These are phyloP conservation scores for Plagodis pulveraria DNA, from an alignment of 2,888 invertebrate genomes.

Conservation along the genomic window DNA sequence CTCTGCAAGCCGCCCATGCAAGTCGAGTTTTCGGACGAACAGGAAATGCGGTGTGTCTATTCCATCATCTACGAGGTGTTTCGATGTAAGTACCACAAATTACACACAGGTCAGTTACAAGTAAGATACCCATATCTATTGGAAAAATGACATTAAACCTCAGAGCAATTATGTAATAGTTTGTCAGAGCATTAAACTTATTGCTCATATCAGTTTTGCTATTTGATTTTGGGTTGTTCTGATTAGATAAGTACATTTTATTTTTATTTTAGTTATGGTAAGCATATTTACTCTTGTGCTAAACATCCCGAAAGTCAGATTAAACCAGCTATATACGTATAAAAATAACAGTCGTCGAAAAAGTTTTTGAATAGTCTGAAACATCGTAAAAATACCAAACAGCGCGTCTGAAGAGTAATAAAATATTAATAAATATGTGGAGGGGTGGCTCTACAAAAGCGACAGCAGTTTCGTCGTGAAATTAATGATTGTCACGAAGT, in stretches of 20 bases:
- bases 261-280: too few relatives aligned
- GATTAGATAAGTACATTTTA: too few relatives aligned
- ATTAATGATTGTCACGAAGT: slow-evolving; percentile 47
- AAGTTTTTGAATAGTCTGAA: slow-evolving; percentile 15
- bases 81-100: slow-evolving; percentile 84
- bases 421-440: slow-evolving; percentile 36
- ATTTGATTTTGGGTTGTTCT: too few relatives aligned
- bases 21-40: slow-evolving; percentile 86
- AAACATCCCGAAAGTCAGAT: slow-evolving; percentile 5
- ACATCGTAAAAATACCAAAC: slow-evolving; percentile 26
- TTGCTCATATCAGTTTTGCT: too few relatives aligned
- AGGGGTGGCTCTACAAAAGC: slow-evolving; percentile 38
- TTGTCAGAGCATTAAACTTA: too few relatives aligned
- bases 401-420: slow-evolving; percentile 35
- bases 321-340: neutral
- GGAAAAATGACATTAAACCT: too few relatives aligned
- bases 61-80: slow-evolving; percentile 90
- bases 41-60: slow-evolving; percentile 90
- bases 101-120: neutral
- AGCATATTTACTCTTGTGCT: neutral
- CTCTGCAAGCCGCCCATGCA: slow-evolving; percentile 77
- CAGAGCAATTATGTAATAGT: too few relatives aligned
- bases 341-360: neutral
- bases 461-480: slow-evolving; percentile 44
- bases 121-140: too few relatives aligned